Base-by-base conservation (phyloP, 2,797 vertebrate genomes). In the Artibeus jamaicensis region DNA sequence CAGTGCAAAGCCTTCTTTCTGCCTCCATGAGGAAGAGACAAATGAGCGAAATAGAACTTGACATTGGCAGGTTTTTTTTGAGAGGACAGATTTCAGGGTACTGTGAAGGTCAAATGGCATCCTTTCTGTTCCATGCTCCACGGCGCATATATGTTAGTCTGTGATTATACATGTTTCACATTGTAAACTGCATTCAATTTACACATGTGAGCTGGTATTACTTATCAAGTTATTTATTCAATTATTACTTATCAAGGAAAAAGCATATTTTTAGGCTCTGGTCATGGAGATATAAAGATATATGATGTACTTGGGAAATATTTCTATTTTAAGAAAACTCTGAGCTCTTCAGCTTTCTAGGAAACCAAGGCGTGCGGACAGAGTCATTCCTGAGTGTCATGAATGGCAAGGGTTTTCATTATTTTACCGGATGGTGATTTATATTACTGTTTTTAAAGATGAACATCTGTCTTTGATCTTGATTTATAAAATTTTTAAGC, bases 241-340 rank as follows among this genome's bases (percentile, higher is more conserved):
- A 15, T 65, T 65, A 65, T n/a, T 65, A 32, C 29, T 62, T 62
- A 65, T 65, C 14, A 65, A n/a, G 62, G 32, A 65, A 65, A 65
- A 65, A n/a, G 6, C 26, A 16, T 65, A 18, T 90, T n/a, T 76
- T 68, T 89, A 86, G 34, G 78, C 39, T 78, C 82, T 71, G 9
- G 70, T 67, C 50, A 26, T 86, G 65, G 29, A 89, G 34, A 4
- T 26, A 73, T 6, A 59, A 55, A 89, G 22, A 70, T 50, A 67
- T 24, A 6, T 79, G 74, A 32, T 88, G 76, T 26, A 73, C 93
- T 91, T 92, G 77, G 24, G 44, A 89, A 87, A 71, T 86, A 62
- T 53, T 95, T 91, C 37, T 44, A 39, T 76, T 93, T 93, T 73
- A 68, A 93, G 73, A 81, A 94, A 79, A 81, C 21, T 59, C n/a